These are phyloP conservation scores for Dinomys branickii DNA, from an alignment of 2,113 vertebrate species.

Conservation along the genomic window DNA sequence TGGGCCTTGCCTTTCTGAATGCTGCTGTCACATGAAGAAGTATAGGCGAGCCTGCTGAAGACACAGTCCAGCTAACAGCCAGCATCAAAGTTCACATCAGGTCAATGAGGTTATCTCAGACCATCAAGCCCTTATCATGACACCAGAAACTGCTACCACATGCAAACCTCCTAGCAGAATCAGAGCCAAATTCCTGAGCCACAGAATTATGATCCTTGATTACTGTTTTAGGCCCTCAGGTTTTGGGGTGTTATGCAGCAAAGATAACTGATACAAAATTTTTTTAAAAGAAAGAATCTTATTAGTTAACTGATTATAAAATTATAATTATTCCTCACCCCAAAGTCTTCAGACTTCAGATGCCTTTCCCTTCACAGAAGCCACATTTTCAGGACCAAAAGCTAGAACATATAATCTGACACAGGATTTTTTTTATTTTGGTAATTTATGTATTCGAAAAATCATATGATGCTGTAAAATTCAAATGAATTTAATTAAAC, in stretches of 20 bases:
- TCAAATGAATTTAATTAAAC: constrained; percentile 72
- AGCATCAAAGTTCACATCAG: neutral
- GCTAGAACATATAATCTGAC: constrained; percentile 25
- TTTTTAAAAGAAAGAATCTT: neutral
- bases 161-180: neutral
- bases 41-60: neutral
- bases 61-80: neutral
- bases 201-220: neutral
- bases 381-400: constrained; percentile 46
- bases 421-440: constrained; percentile 52
- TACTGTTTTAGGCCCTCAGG: neutral
- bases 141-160: neutral
- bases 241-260: neutral
- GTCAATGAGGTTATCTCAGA: neutral
- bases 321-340: neutral
- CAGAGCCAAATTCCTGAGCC: neutral
- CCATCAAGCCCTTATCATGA: neutral
- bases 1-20: neutral
- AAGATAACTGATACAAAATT: neutral
- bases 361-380: constrained; percentile 1
- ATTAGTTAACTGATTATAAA: constrained; percentile 16
- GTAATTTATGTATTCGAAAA: constrained; percentile 61
- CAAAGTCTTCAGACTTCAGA: neutral
- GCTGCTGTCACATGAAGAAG: neutral
- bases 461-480: constrained; percentile 30